Evolutionary conservation across 2,113 vertebrate genomes (phyloP).

Genomic region (Philantomba maxwellii): DNA sequence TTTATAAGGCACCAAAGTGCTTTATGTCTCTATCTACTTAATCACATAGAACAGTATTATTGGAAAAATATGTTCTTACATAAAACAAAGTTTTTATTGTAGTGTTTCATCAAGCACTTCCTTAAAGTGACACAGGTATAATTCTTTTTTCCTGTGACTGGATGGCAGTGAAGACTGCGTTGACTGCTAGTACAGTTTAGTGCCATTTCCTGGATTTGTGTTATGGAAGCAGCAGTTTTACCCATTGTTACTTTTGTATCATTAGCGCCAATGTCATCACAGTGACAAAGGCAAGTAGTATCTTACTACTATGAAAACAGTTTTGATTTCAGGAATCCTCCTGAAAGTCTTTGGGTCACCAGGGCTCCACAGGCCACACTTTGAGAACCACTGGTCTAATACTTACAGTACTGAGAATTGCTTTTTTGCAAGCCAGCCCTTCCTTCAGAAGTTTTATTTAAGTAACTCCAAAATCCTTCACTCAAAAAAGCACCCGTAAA

Average conservation of each 20-base stretch:
- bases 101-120: background rate
- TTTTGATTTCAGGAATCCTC: background rate
- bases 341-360: background rate
- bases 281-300: background rate
- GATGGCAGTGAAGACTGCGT: background rate
- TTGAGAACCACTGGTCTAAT: background rate
- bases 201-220: background rate
- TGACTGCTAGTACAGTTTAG: background rate
- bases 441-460: background rate
- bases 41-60: background rate
- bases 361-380: background rate
- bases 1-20: background rate
- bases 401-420: background rate
- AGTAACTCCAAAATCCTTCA: background rate
- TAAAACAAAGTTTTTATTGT: slow-evolving; percentile 5
- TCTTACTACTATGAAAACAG: background rate
- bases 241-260: background rate
- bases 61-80: background rate
- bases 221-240: background rate
- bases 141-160: background rate
- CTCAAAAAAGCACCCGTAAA: background rate
- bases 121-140: background rate
- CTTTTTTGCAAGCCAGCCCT: background rate
- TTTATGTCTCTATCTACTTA: background rate
- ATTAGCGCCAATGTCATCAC: background rate